Percentiles rank a stretch among this genome's conserved stretches.
These are phyloP conservation scores for Ornithorhynchus anatinus DNA, from an alignment of 2,113 vertebrate genomes.

Conservation along the genomic window DNA sequence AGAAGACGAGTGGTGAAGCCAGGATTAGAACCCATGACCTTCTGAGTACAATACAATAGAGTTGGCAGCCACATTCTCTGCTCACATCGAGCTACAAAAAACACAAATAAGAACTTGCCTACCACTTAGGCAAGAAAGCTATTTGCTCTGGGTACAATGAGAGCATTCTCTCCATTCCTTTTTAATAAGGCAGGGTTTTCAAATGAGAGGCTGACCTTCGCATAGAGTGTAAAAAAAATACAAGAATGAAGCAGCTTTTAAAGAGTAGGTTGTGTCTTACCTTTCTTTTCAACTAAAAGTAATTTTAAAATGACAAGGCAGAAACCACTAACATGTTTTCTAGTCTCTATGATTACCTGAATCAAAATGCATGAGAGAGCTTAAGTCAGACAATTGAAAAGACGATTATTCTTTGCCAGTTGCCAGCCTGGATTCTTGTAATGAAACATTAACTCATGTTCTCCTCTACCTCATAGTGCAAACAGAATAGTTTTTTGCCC, in stretches of 20 bases:
- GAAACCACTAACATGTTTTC: constrained; percentile 1
- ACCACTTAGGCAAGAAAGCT: constrained; percentile 4
- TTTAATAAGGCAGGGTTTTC: constrained; percentile 29
- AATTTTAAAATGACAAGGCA: not conserved
- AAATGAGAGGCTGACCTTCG: constrained; percentile 22
- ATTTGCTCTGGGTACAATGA: constrained; percentile 26
- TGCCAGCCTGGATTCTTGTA: constrained; percentile 35
- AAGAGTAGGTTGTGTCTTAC: constrained; percentile 12
- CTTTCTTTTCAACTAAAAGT: not conserved
- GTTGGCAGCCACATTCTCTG: too few relatives aligned
- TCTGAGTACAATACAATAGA: too few relatives aligned
- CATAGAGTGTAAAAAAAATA: constrained; percentile 11
- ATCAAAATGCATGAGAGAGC: constrained; percentile 10
- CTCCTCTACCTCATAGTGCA: constrained; percentile 43
- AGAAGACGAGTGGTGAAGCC: too few relatives aligned
- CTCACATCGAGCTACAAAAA: too few relatives aligned
- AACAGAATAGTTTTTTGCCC: constrained; percentile 55
- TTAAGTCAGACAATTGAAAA: constrained; percentile 43
- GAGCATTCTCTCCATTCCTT: constrained; percentile 36
- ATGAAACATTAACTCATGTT: constrained; percentile 65
- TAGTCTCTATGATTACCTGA: constrained; percentile 11
- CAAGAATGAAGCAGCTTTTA: constrained; percentile 25
- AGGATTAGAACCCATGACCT: too few relatives aligned
- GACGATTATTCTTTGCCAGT: constrained; percentile 45
- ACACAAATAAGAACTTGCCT: not conserved